Base-by-base conservation (phyloP, 2,797 vertebrate genomes). In the Pachyuromys duprasi region DNA sequence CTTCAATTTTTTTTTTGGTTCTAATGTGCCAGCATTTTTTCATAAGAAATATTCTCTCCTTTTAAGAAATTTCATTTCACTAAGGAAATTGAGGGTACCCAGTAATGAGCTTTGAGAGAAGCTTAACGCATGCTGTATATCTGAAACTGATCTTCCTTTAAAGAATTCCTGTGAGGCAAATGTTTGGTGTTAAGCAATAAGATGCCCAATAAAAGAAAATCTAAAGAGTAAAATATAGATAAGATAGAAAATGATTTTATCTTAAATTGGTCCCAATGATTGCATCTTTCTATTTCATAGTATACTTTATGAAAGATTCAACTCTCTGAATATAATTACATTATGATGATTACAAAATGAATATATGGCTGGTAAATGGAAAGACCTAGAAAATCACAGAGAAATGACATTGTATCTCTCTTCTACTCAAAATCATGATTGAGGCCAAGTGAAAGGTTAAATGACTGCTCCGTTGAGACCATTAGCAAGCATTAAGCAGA, bases 231-330 rank as follows among this genome's bases (percentile, higher is more conserved):
- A 89, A 75, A 93, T 91, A 60, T 2, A 3, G 6, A 20, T 49
- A 62, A 76, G 13, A 49, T 90, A 4, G 72, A 92, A 96, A 87
- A 33, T 7, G 49, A 65, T 90, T 94, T 97, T 65, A 78, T 63
- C 42, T 90, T 24, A 94, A 94, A 93, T 42, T 69, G 0, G 1
- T 78, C 42, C 17, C 24, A 95, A 24, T 79, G 28, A 70, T 86
- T 86, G 15, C 28, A 49, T 92, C 24, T 87, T 93, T 81, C 13
- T 15, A 63, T 94, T 76, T 84, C 12, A 31, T 84, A 88, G 63
- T 31, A 14, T 63, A 62, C 20, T 67, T 86, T 74, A 86, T 86
- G 75, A 92, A 86, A 75, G 9, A 94, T 76, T 76, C 49, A 57
- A 11, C 6, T 24, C 22, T 57, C 31, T 33, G 78, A 79, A 91